Evolutionary conservation across 2,888 invertebrate genomes (phyloP).

Genomic region (Mallateleia sp.): DNA sequence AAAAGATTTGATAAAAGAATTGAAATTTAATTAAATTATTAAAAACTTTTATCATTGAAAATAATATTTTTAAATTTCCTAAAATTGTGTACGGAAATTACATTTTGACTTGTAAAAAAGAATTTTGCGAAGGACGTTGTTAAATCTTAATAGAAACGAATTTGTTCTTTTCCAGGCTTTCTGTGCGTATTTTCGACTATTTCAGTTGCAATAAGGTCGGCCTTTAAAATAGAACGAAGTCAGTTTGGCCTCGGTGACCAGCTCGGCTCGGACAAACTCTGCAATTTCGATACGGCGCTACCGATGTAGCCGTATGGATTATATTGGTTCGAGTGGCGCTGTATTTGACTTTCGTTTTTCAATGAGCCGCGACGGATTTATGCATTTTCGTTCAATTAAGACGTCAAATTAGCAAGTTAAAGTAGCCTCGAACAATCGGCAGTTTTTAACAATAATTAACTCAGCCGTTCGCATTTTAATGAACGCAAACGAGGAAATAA

Average conservation of each 20-base stretch:
- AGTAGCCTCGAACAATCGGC: slow-evolving; percentile 1
- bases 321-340: slow-evolving; percentile 2
- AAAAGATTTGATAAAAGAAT: no score
- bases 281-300: slow-evolving; percentile 6
- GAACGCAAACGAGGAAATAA: not conserved
- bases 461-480: not conserved
- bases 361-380: slow-evolving; percentile 3
- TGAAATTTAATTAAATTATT: no score
- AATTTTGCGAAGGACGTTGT: no score
- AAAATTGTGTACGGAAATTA: no score
- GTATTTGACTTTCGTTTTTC: slow-evolving; percentile 32
- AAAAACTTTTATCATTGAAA: no score
- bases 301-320: slow-evolving; percentile 10
- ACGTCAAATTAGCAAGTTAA: slow-evolving; percentile 19
- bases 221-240: slow-evolving; percentile 86
- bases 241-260: slow-evolving; percentile 85
- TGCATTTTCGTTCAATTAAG: slow-evolving; percentile 15
- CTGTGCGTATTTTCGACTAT: no score
- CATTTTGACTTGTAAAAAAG: no score
- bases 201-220: no score
- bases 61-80: no score
- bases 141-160: no score
- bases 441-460: not conserved
- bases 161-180: no score
- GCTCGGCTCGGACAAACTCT: slow-evolving; percentile 33